phyloP scores from a whole-genome alignment of 1,140 invertebrate species.

The Rhagoletis pomonella region DNA sequence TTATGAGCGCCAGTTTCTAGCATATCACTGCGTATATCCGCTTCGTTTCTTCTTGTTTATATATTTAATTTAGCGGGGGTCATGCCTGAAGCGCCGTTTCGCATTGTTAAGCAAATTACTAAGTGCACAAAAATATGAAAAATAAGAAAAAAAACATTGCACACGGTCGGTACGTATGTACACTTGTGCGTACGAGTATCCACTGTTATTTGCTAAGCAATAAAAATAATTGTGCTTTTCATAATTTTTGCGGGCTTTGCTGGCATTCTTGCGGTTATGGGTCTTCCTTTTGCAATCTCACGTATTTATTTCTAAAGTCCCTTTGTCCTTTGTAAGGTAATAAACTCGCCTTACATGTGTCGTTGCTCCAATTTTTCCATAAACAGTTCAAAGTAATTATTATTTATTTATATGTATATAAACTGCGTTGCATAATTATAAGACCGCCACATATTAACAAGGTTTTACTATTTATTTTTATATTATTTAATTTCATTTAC shows the following conservation, averaged over 20 bases:
- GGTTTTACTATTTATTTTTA: no score
- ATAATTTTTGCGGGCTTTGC: background rate
- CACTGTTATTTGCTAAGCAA: background rate
- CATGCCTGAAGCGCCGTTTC: background rate
- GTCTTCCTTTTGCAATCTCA: background rate
- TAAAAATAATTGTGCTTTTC: background rate
- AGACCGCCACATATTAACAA: no score
- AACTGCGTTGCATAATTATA: no score
- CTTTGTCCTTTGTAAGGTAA: background rate
- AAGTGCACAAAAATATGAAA: background rate
- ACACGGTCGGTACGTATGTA: no score
- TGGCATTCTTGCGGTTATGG: background rate
- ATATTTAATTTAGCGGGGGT: background rate
- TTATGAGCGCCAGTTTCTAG: background rate
- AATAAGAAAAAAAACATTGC: no score
- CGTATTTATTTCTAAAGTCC: no score
- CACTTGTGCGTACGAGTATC: background rate
- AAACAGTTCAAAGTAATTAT: no score
- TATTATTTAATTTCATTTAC: no score
- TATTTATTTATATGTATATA: no score
- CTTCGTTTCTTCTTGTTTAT: background rate
- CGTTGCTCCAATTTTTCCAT: no score
- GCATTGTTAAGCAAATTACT: slow-evolving; percentile 44
- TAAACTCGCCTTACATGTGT: no score
- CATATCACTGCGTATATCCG: background rate